A percentile compares a stretch with the other conserved stretches of the same genome.
Evolutionary conservation across 2,113 vertebrate species (phyloP).

Genomic region (Acanthisitta chloris): DNA sequence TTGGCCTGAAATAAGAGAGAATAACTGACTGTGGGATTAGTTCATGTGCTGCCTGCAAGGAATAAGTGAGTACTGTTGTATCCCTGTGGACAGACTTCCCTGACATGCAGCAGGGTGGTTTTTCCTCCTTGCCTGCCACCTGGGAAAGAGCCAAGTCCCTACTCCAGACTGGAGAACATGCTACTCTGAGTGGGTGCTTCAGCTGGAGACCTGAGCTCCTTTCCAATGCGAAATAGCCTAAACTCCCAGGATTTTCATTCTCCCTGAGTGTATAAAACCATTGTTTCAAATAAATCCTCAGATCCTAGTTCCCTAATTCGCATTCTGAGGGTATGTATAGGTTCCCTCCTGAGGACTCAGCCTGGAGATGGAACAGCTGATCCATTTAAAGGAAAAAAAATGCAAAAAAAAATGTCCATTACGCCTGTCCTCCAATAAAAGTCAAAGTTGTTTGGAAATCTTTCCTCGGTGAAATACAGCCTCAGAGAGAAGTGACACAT

Average conservation of each 20-base stretch:
- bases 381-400: not conserved
- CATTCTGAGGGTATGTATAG: not conserved
- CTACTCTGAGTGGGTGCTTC: rapidly evolving
- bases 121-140: not conserved
- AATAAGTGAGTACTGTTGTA: not conserved
- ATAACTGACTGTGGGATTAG: not conserved
- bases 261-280: rapidly evolving
- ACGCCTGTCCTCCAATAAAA: not conserved
- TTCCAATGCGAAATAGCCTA: rapidly evolving
- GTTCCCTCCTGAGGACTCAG: not conserved
- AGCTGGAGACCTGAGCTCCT: not conserved
- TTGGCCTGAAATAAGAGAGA: not conserved
- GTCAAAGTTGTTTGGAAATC: not conserved
- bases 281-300: not conserved
- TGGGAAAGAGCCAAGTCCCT: not conserved
- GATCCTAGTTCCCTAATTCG: not conserved
- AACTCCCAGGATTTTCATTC: not conserved
- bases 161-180: not conserved
- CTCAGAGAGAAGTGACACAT: not conserved
- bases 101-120: not conserved
- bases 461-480: not conserved
- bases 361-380: not conserved
- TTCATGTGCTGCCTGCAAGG: not conserved
- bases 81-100: rapidly evolving
- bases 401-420: not conserved